A percentile compares a stretch with the other conserved stretches of the same genome.
Evolutionary conservation across 2,888 invertebrate species (phyloP).

Genomic region (Iselma pallidipennis): DNA sequence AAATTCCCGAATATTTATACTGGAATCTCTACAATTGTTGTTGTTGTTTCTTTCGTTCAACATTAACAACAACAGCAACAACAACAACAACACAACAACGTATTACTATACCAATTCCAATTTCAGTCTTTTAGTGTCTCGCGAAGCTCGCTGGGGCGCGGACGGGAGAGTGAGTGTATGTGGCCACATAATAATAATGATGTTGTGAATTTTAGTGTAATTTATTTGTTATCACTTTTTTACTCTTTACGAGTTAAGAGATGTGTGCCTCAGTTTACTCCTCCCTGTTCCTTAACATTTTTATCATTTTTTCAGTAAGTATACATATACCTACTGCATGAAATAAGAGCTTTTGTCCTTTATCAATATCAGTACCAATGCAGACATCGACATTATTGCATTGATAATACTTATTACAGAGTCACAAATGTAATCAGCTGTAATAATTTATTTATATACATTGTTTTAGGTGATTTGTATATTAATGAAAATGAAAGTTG

Average conservation of each 20-base stretch:
- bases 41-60: not conserved
- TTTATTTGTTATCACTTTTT: not conserved
- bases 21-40: not conserved
- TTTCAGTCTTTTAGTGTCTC: slow-evolving; percentile 41
- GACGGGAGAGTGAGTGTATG: slow-evolving; percentile 46
- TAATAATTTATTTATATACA: no score
- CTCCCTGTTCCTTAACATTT: slow-evolving; percentile 44
- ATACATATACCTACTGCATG: no score
- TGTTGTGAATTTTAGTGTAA: slow-evolving; percentile 39
- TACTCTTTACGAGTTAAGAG: slow-evolving; percentile 29
- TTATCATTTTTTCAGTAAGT: slow-evolving; percentile 41
- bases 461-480: no score
- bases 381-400: no score
- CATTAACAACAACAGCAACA: not conserved
- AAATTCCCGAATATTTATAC: not conserved
- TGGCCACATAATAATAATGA: slow-evolving; percentile 32
- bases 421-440: no score
- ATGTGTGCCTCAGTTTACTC: slow-evolving; percentile 49
- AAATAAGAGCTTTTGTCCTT: no score
- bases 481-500: no score
- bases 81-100: not conserved
- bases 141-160: slow-evolving; percentile 46
- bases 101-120: not conserved
- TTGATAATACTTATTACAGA: no score
- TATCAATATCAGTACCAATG: no score